Evolutionary conservation across 1,140 invertebrate species (phyloP).

Genomic region (Diploscapter pachys): DNA sequence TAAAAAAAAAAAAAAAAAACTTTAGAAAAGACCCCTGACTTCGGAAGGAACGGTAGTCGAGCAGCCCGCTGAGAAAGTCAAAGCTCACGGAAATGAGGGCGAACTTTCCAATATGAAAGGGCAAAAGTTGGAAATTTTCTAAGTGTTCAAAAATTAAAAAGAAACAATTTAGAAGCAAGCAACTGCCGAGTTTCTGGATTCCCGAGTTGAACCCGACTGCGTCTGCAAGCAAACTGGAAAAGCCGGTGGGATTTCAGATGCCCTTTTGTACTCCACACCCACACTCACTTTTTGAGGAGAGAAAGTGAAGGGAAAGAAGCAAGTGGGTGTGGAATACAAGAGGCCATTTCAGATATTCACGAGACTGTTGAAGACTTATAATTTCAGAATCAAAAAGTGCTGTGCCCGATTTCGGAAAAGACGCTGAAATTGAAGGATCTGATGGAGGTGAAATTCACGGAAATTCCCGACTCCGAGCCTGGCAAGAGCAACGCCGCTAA

Average conservation of each 20-base stretch:
- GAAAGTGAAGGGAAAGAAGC: no score
- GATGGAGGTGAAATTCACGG: conserved; percentile 86
- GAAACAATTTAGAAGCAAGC: conserved; percentile 11
- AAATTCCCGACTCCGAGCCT: conserved; percentile 68
- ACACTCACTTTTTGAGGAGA: conserved; percentile 12
- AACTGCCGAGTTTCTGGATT: conserved; percentile 82
- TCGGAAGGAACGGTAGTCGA: conserved; percentile 13
- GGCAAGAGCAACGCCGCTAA: conserved; percentile 13
- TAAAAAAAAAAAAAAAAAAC: neutral
- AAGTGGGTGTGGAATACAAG: no score
- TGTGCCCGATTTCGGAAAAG: conserved; percentile 86
- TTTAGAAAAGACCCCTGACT: conserved; percentile 20
- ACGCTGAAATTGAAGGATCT: conserved; percentile 87
- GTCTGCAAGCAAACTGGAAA: conserved; percentile 68
- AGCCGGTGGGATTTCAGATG: conserved; percentile 69
- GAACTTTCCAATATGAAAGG: conserved; percentile 31
- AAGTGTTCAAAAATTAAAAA: conserved; percentile 2
- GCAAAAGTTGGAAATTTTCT: conserved; percentile 20
- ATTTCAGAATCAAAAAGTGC: conserved; percentile 65
- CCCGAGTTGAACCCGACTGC: conserved; percentile 86
- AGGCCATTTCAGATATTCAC: no score
- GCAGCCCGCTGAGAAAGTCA: conserved; percentile 33
- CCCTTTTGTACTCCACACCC: neutral
- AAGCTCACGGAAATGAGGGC: conserved; percentile 30
- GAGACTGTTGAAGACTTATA: neutral